These are phyloP conservation scores for Palloptera scutellata DNA, from an alignment of 2,888 invertebrate species.

Conservation along the genomic window DNA sequence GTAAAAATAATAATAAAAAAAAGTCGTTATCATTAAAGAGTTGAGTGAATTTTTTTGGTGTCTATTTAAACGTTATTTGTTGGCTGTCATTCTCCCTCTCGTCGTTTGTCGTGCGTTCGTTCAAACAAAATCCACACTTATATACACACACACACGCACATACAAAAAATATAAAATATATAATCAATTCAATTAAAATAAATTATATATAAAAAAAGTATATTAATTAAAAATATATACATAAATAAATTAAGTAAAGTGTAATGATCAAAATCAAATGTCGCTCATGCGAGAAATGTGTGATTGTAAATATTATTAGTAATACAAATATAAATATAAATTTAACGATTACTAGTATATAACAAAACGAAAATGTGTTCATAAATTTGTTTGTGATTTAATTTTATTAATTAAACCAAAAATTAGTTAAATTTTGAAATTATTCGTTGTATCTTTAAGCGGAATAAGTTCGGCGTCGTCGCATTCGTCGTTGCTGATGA, in stretches of 20 bases:
- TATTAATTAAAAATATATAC: background rate
- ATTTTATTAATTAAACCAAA: conserved; percentile 15
- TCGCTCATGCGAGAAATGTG: conserved; percentile 14
- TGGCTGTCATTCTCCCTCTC: background rate
- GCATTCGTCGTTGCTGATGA: background rate
- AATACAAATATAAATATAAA: conserved; percentile 3
- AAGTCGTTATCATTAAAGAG: background rate
- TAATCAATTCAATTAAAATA: no score
- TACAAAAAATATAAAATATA: background rate
- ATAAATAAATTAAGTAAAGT: background rate
- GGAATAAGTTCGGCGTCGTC: background rate
- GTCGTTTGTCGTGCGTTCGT: background rate
- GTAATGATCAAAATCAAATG: conserved; percentile 7
- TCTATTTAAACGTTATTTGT: no score
- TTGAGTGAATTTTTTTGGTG: no score
- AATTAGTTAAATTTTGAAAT: background rate
- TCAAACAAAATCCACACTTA: no score
- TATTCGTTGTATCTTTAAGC: background rate
- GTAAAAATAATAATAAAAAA: background rate
- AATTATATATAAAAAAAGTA: conserved; percentile 5
- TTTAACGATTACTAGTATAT: conserved; percentile 5
- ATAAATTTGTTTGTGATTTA: conserved; percentile 20
- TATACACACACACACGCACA: background rate
- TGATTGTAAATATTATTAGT: conserved; percentile 8
- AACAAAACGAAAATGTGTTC: conserved; percentile 16